These are phyloP conservation scores for Pomatostomus ruficeps DNA, from an alignment of 2,113 vertebrate genomes.

Conservation along the genomic window DNA sequence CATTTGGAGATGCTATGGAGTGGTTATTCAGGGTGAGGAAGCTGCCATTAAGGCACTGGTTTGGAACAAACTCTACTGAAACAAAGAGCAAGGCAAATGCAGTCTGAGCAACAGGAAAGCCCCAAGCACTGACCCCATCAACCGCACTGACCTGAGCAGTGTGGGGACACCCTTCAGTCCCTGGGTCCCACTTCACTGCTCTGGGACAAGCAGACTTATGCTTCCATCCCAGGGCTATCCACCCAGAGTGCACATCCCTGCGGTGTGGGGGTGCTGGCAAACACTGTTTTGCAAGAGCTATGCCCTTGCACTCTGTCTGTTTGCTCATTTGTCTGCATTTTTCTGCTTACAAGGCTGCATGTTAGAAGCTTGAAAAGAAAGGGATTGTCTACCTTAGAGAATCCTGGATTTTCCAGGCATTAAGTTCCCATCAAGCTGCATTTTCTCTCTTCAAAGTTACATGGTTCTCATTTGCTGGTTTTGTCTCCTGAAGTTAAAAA, in stretches of 20 bases:
- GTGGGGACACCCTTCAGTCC: background rate
- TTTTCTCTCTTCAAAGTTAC: background rate
- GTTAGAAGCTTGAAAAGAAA: background rate
- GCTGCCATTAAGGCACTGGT: background rate
- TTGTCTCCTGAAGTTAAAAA: background rate
- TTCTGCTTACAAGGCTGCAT: background rate
- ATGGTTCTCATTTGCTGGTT: background rate
- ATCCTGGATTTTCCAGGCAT: background rate
- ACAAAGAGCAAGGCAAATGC: background rate
- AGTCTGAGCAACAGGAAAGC: background rate
- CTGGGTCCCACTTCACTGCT: background rate
- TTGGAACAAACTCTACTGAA: background rate
- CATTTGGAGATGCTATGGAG: background rate
- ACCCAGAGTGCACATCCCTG: rapidly evolving
- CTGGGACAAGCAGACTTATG: background rate
- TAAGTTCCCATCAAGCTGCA: background rate
- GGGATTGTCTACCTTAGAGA: background rate
- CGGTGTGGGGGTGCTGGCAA: rapidly evolving
- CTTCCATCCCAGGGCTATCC: background rate
- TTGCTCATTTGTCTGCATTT: background rate
- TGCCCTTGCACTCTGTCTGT: background rate
- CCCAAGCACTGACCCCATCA: background rate
- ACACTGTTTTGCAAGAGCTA: background rate
- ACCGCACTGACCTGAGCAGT: rapidly evolving
- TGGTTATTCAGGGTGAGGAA: background rate